A percentile compares a stretch with the other conserved stretches of the same genome.
phyloP scores from a whole-genome alignment of 2,113 vertebrate genomes.

The Sander vitreus region DNA sequence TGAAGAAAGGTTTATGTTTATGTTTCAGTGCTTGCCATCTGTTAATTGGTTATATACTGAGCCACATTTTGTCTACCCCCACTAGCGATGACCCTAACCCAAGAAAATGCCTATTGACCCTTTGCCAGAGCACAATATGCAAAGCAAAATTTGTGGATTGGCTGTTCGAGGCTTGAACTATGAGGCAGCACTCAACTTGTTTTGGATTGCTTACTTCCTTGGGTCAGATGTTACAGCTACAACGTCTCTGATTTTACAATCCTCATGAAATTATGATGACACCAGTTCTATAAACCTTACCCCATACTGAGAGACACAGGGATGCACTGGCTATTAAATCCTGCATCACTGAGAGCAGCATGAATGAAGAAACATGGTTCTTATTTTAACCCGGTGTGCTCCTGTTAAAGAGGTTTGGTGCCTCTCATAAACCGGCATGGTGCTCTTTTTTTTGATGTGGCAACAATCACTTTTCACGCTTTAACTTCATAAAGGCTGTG shows the following conservation, averaged over 20 bases:
- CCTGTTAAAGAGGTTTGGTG: slow-evolving; percentile 44
- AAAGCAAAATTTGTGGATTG: slow-evolving; percentile 22
- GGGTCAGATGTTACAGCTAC: slow-evolving; percentile 28
- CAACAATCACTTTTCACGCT: slow-evolving; percentile 60
- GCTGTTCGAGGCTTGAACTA: slow-evolving; percentile 17
- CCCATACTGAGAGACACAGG: slow-evolving; percentile 41
- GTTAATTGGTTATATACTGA: background rate
- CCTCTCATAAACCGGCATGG: slow-evolving; percentile 60
- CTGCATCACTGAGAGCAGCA: slow-evolving; percentile 45
- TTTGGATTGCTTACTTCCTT: slow-evolving; percentile 46
- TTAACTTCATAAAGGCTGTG: slow-evolving; percentile 37
- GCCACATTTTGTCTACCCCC: slow-evolving; percentile 21
- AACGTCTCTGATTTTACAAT: slow-evolving; percentile 38
- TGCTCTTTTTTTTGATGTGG: slow-evolving; percentile 44
- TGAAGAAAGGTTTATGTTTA: slow-evolving; percentile 28
- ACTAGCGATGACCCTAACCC: background rate
- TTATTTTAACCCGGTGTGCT: slow-evolving; percentile 49
- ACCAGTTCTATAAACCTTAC: slow-evolving; percentile 36
- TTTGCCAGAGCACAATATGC: slow-evolving; percentile 51
- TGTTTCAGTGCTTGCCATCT: slow-evolving; percentile 37
- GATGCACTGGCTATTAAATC: slow-evolving; percentile 41
- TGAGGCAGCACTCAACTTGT: slow-evolving; percentile 41
- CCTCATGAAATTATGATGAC: slow-evolving; percentile 28
- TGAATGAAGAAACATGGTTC: slow-evolving; percentile 49
- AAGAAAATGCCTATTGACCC: slow-evolving; percentile 18